Evolutionary conservation across 2,888 invertebrate species (phyloP), one percentile per base, ranked within the genome.

Genomic region (Pristionchus japonicus): DNA sequence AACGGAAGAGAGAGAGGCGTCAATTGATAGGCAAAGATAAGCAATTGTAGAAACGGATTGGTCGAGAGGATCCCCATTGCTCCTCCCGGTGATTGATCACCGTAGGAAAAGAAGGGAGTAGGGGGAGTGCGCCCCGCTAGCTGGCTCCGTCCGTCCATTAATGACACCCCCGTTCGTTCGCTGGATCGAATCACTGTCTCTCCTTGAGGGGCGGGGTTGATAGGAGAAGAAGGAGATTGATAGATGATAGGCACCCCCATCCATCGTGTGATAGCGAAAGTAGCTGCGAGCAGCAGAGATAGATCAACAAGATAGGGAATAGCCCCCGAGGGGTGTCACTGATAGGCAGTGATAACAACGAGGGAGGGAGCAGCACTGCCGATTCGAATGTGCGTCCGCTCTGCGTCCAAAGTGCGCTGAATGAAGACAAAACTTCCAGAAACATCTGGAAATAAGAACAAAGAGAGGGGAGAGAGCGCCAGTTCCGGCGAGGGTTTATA

Each of bases 21-120:
- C n/a, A n/a, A 77, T 77, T 77, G 77, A 77, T 77, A 77, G 77
- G 77, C 23, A 34, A n/a, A 77, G 77, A 77, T 77, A 77, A 77
- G 77, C 77, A 77, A 77, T 77, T 77, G 77, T n/a, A n/a, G 77
- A 77, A 77, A 77, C 4, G 40, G n/a, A 77, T 43, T 1, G 77
- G 77, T 77, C 77, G 77, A 47, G 27, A 47, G 77, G 77, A 40
- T 43, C 27, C 11, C 31, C 64, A 77, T 77, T 40, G 77, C 70
- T 23, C 40, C 40, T 37, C 70, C 40, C 43, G 43, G 77, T 77
- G 77, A 77, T 77, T 77, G 77, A 77, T 40, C 77, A 37, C 70
- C 15, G 11, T 43, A n/a, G 43, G 43, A 43, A 11, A 11, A 43
- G 43, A 9, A 57, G 37, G 70, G 70, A 37, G 37, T 31, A 37